Percentiles rank a stretch among this genome's conserved stretches.
phyloP scores from a whole-genome alignment of 2,113 vertebrate genomes.

The Pelmatolapia mariae region DNA sequence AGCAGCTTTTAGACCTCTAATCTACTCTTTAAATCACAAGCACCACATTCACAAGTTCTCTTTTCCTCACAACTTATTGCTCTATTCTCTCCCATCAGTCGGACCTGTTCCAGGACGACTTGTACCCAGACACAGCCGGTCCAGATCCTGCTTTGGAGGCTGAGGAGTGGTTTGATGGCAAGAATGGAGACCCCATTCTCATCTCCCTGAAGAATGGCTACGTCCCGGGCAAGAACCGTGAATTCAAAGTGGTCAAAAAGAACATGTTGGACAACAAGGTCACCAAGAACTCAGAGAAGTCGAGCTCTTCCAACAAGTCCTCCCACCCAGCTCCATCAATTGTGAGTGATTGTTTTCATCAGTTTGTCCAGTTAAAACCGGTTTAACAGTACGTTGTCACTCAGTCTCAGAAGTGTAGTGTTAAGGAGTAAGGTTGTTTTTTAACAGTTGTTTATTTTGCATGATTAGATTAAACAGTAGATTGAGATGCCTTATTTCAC shows the following conservation, averaged over 20 bases:
- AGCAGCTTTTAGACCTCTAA: background rate
- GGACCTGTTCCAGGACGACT: slow-evolving; percentile 95
- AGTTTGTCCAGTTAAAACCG: background rate
- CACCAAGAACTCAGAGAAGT: slow-evolving; percentile 83
- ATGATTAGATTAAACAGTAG: background rate
- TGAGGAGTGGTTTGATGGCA: slow-evolving; percentile 94
- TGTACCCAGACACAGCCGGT: slow-evolving; percentile 92
- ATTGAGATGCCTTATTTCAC: background rate
- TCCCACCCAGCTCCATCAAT: slow-evolving; percentile 53
- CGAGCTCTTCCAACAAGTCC: slow-evolving; percentile 74
- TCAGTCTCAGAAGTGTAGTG: background rate
- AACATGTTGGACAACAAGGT: slow-evolving; percentile 88
- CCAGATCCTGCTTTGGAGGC: slow-evolving; percentile 88
- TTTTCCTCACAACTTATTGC: background rate
- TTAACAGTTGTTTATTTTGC: background rate
- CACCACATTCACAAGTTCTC: background rate
- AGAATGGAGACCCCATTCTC: slow-evolving; percentile 86
- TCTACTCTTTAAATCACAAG: background rate
- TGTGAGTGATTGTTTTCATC: slow-evolving; percentile 51
- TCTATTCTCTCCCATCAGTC: slow-evolving; percentile 71
- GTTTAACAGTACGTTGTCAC: background rate
- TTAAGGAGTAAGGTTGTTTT: background rate
- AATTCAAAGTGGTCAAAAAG: slow-evolving; percentile 94
- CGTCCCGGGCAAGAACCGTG: slow-evolving; percentile 87
- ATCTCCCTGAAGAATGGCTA: slow-evolving; percentile 95